Evolutionary conservation across 2,888 invertebrate species (phyloP).

Genomic region (Ophion costatus): DNA sequence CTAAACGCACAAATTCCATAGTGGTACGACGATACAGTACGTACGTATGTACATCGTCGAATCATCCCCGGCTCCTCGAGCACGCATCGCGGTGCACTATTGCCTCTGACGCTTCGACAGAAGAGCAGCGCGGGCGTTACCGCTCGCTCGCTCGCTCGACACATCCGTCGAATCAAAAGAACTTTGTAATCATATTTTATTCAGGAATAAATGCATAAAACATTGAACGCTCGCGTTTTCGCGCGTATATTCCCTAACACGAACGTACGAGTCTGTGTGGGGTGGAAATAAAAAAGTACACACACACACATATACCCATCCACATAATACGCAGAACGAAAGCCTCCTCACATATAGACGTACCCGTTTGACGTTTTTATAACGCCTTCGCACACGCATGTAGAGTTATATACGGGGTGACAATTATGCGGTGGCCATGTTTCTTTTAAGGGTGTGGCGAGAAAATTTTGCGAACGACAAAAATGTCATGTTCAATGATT

Average conservation of each 20-base stretch:
- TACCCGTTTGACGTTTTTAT: conserved; percentile 36
- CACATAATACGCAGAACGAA: not conserved
- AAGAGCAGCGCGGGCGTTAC: conserved; percentile 58
- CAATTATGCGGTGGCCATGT: too few relatives aligned
- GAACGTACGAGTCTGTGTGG: conserved; percentile 13
- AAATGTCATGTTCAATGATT: too few relatives aligned
- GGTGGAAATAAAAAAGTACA: conserved; percentile 1
- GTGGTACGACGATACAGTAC: not conserved
- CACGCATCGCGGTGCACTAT: conserved; percentile 23
- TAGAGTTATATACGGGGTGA: conserved; percentile 3
- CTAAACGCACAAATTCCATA: conserved; percentile 31
- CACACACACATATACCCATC: conserved; percentile 2
- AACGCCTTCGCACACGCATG: conserved; percentile 9
- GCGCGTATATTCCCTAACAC: conserved; percentile 61
- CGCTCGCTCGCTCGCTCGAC: conserved; percentile 44
- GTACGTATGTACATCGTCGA: conserved; percentile 14
- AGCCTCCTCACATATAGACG: conserved; percentile 5
- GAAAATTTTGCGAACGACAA: too few relatives aligned
- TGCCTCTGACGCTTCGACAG: conserved; percentile 59
- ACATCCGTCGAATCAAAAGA: conserved; percentile 76
- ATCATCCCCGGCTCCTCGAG: not conserved
- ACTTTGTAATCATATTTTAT: conserved; percentile 78
- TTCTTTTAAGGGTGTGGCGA: too few relatives aligned
- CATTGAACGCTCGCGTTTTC: conserved; percentile 69
- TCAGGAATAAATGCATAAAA: conserved; percentile 77